Percentiles rank a stretch among this genome's conserved stretches.
Conservation (phyloP, 2,797 vertebrate genomes). For the Tapirus indicus region DNA sequence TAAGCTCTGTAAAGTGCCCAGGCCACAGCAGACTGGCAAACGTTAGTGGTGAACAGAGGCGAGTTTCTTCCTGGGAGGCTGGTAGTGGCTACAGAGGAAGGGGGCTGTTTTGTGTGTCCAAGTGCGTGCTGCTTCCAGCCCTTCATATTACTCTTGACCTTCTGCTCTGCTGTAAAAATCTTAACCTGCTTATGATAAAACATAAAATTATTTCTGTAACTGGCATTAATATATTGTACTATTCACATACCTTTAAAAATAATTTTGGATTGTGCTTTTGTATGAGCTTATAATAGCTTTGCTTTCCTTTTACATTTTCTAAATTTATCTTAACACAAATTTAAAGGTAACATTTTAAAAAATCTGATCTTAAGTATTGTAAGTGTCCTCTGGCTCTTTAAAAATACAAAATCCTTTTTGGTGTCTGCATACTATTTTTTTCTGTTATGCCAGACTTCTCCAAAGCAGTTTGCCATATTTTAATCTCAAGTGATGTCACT, state of each 20-base stretch:
- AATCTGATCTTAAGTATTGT: background rate
- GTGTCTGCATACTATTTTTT: background rate
- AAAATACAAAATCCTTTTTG: background rate
- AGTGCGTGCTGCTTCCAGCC: background rate
- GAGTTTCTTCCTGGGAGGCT: background rate
- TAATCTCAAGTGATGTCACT: background rate
- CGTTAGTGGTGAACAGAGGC: background rate
- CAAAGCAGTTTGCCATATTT: background rate
- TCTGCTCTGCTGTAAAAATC: background rate
- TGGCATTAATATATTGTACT: background rate
- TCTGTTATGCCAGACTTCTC: background rate
- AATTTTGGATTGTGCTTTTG: constrained; percentile 34
- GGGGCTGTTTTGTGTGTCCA: background rate
- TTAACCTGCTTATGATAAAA: background rate
- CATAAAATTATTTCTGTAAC: background rate
- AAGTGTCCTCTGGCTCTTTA: background rate
- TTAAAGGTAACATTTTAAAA: background rate
- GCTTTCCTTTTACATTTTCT: background rate
- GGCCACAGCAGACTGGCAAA: background rate
- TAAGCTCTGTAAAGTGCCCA: background rate
- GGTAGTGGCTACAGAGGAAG: background rate
- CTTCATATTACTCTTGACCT: background rate
- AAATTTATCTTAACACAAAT: constrained; percentile 38
- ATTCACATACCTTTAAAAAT: background rate
- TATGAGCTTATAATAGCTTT: constrained; percentile 19